Evolutionary conservation across 2,797 vertebrate genomes (phyloP).

Genomic region (Oreochromis grahami): DNA sequence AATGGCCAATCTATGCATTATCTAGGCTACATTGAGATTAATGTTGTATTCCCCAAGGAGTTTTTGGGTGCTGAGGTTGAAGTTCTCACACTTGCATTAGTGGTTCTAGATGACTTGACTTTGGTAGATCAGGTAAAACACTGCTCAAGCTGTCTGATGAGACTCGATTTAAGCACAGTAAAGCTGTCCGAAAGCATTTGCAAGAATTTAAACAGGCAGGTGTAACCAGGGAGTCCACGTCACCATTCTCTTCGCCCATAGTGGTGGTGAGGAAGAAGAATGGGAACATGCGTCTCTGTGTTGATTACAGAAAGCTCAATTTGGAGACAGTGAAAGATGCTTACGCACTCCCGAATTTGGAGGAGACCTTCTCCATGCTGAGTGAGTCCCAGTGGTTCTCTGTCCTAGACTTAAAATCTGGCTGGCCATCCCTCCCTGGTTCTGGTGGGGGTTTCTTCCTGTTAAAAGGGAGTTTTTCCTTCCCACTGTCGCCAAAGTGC

Average conservation of each 20-base stretch:
- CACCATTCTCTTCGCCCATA: neutral
- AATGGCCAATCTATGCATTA: neutral
- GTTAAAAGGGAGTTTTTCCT: neutral
- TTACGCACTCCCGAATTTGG: neutral
- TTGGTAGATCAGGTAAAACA: neutral
- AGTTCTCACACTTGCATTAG: neutral
- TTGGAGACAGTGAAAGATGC: neutral
- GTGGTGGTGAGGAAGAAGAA: neutral
- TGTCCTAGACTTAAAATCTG: neutral
- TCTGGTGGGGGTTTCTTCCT: neutral
- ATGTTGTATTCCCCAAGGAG: neutral
- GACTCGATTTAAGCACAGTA: neutral
- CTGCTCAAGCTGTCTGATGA: rapidly evolving
- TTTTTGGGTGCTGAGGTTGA: neutral
- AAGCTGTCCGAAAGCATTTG: neutral
- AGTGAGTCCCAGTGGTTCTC: neutral
- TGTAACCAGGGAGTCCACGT: neutral
- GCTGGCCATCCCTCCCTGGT: neutral
- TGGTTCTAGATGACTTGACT: neutral
- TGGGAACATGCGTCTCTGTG: neutral
- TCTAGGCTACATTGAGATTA: neutral
- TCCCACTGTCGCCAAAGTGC: neutral
- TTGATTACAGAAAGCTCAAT: neutral
- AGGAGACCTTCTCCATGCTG: rapidly evolving
- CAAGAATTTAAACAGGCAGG: neutral